phyloP scores from a whole-genome alignment of 2,888 invertebrate species.

The Mystacides longicornis region DNA sequence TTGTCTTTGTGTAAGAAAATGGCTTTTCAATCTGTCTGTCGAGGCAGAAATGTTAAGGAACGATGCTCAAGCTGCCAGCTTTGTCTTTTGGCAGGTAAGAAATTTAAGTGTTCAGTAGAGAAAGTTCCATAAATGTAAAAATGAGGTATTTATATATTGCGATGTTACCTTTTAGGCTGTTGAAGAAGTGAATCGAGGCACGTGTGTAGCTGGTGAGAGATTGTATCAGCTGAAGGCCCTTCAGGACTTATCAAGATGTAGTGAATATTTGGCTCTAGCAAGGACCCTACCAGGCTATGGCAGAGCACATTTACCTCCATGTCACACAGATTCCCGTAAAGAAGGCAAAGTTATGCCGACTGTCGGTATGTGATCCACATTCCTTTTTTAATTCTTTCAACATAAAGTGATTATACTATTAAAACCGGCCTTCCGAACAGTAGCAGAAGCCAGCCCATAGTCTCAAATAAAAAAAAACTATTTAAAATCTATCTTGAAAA shows the following conservation, averaged over 20 bases:
- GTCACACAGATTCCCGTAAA: slow-evolving; percentile 84
- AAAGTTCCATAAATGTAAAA: too few species aligned
- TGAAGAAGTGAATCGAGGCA: slow-evolving; percentile 91
- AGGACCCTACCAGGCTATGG: slow-evolving; percentile 88
- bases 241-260: slow-evolving; percentile 74
- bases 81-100: slow-evolving; percentile 77
- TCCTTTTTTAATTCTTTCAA: too few species aligned
- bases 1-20: slow-evolving; percentile 81
- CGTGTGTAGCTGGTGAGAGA: slow-evolving; percentile 81
- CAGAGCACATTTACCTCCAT: slow-evolving; percentile 89
- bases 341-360: slow-evolving; percentile 78
- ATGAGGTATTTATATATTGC: background rate
- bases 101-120: too few species aligned
- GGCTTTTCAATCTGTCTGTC: slow-evolving; percentile 72
- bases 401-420: background rate
- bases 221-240: slow-evolving; percentile 94
- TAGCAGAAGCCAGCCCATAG: too few species aligned
- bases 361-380: slow-evolving; percentile 56
- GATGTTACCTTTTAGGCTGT: slow-evolving; percentile 58
- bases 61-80: slow-evolving; percentile 68
- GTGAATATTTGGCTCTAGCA: slow-evolving; percentile 79
- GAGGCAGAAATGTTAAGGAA: slow-evolving; percentile 52
- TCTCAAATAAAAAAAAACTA: too few species aligned
- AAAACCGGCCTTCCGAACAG: too few species aligned
- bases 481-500: too few species aligned